Conservation (phyloP, 2,113 vertebrate genomes). For the Syngnathus scovelli region DNA sequence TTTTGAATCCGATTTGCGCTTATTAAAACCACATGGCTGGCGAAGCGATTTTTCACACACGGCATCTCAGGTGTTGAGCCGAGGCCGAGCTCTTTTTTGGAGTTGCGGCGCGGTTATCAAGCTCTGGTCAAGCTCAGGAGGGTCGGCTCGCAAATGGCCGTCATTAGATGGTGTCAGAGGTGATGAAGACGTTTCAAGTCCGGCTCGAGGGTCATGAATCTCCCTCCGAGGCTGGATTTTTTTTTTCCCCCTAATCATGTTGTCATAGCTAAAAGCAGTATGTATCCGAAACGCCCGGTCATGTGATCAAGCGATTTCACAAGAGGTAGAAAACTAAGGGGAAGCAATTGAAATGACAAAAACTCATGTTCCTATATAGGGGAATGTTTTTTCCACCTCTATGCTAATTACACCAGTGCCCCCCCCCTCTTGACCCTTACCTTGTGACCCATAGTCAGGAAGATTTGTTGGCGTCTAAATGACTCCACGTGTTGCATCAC, state of each 20-base stretch:
- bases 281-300: background rate
- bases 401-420: slow-evolving; percentile 40
- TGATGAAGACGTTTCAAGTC: slow-evolving; percentile 64
- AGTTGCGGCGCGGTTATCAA: slow-evolving; percentile 6
- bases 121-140: slow-evolving; percentile 46
- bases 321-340: too few relatives aligned
- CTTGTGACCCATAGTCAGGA: slow-evolving; percentile 49
- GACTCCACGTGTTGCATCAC: slow-evolving; percentile 20
- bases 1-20: slow-evolving; percentile 23
- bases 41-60: slow-evolving; percentile 4
- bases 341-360: slow-evolving; percentile 16
- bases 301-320: background rate
- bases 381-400: slow-evolving; percentile 26
- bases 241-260: slow-evolving; percentile 54
- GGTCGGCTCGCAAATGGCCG: slow-evolving; percentile 61
- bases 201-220: slow-evolving; percentile 49
- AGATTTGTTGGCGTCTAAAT: slow-evolving; percentile 43
- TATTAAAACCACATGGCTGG: slow-evolving; percentile 28
- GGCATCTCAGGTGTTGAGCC: slow-evolving; percentile 6
- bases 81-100: background rate
- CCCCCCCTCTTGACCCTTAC: slow-evolving; percentile 40
- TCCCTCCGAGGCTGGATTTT: slow-evolving; percentile 48
- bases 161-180: slow-evolving; percentile 69
- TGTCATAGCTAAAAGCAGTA: slow-evolving; percentile 45
- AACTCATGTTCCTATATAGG: slow-evolving; percentile 32